Evolutionary conservation across 2,113 vertebrate genomes (phyloP).

Genomic region (Hemiprocne comata): DNA sequence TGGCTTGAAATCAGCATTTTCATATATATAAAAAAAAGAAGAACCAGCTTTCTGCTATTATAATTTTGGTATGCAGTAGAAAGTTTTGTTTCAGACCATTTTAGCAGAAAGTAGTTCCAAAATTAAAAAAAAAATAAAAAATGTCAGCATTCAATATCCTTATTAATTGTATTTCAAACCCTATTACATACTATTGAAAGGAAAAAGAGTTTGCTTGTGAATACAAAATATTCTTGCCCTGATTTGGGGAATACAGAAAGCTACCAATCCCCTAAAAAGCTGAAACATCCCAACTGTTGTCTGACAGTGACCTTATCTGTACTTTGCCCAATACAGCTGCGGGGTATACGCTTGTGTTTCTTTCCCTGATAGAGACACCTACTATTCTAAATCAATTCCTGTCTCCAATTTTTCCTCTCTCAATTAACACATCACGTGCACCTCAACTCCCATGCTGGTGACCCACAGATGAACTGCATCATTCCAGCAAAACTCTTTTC

Average conservation of each 20-base stretch:
- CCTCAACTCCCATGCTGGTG: not conserved
- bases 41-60: not conserved
- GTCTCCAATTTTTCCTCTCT: not conserved
- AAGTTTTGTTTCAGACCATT: not conserved
- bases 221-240: not conserved
- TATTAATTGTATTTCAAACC: not conserved
- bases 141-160: not conserved
- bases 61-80: not conserved
- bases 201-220: not conserved
- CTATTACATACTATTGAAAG: not conserved
- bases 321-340: not conserved
- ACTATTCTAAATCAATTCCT: not conserved
- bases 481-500: constrained; percentile 20
- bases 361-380: not conserved
- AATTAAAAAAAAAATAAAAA: not conserved
- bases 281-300: not conserved
- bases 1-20: not conserved
- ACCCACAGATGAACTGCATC: not conserved
- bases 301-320: not conserved
- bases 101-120: not conserved
- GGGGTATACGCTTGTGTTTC: not conserved
- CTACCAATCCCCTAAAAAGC: not conserved
- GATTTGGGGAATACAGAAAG: not conserved
- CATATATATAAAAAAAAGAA: not conserved
- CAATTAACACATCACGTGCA: not conserved